These are phyloP conservation scores for Scolopax mira DNA, from an alignment of 2,113 vertebrate species.

Conservation along the genomic window DNA sequence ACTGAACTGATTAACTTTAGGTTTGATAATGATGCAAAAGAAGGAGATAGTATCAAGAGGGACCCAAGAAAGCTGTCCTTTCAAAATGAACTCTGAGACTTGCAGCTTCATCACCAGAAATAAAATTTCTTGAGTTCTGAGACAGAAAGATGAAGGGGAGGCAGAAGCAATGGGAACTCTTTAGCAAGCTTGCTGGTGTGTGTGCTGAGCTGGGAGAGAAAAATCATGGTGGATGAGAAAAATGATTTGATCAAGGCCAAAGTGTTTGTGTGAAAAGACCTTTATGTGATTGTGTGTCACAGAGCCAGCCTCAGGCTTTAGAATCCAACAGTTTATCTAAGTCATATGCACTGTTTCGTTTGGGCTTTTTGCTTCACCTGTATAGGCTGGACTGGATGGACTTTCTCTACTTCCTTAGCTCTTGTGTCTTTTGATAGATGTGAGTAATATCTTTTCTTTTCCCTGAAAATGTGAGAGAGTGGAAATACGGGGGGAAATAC, in stretches of 20 bases:
- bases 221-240: not conserved
- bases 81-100: not conserved
- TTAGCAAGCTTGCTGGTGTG: not conserved
- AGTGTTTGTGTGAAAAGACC: not conserved
- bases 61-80: not conserved
- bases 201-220: not conserved
- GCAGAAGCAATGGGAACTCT: not conserved
- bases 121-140: not conserved
- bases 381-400: not conserved
- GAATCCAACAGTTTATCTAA: not conserved
- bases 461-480: not conserved
- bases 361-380: not conserved
- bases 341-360: not conserved
- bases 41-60: not conserved
- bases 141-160: not conserved
- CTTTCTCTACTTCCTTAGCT: not conserved
- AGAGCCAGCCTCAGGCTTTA: not conserved
- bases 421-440: not conserved
- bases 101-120: not conserved
- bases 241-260: not conserved
- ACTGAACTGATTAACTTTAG: not conserved
- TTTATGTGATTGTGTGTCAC: not conserved
- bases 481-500: not conserved
- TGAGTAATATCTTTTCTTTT: conserved; percentile 6
- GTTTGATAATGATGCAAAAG: not conserved